Base-by-base conservation (phyloP, 2,113 vertebrate genomes). In the Furnarius figulus region DNA sequence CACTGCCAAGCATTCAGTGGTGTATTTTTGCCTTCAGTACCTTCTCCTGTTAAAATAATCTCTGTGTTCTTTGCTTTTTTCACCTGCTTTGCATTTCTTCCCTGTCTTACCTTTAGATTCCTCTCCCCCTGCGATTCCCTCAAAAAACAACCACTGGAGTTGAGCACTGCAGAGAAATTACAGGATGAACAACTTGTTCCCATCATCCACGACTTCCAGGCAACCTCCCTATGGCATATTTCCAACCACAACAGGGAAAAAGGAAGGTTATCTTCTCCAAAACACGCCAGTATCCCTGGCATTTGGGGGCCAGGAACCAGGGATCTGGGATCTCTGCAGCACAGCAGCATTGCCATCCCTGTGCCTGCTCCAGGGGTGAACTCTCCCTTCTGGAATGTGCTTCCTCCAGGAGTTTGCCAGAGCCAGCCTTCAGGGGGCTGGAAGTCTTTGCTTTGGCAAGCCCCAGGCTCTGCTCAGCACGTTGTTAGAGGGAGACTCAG, bases 301-400 rank as follows among this genome's bases (percentile, higher is more conserved):
- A 42, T 13, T 42, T 13, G 13, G 52, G 12, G 28, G 59, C 67
- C 71, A 88, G 66, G 53, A 89, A 76, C 18, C 67, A 61, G 1
- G 68, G 68, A 44, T 68, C 33, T 73, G 82, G 61, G 82, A 90
- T 70, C 71, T 81, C 49, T 92, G 52, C 55, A 77, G 71, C 53
- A 83, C 55, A 42, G 50, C 53, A 85, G 50, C 35, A 40, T 92
- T 83, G 58, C 79, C 2, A 0, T 28, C 71, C 80, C 44, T 44
- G 16, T 73, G 63, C 44, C 58, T 72, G 80, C 72, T 94, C 59
- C 85, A 67, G 14, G 79, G 56, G 19, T 61, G 82, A 93, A 71
- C 47, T 55, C 59, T 58, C 73, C 31, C 42, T 68, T 93, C 61
- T 89, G 95, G 77, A 91, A 93, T 93, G 91, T 89, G n/a, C 33